Evolutionary conservation across 2,797 vertebrate genomes (phyloP), one percentile per base, ranked within the genome.

Genomic region (Sebastes alutus): DNA sequence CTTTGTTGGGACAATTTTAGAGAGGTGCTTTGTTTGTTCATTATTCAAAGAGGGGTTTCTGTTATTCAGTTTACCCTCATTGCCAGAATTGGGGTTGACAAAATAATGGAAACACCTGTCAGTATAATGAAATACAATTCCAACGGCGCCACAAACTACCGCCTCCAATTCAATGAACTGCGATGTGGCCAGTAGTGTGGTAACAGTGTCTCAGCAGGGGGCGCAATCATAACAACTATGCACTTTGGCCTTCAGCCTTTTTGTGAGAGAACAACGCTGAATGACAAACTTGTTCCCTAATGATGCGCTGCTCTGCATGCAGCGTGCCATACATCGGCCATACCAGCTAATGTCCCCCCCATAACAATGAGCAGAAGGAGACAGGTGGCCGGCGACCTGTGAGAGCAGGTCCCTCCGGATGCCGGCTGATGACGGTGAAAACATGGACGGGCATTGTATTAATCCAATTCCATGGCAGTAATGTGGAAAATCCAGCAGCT

Each of bases 401-500:
- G 86, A 83, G 86, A 90, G 80, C 80, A 77, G 74, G 74, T 86
- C 90, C 77, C 72, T 64, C 71, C 30, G 85, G 90, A 88, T 80
- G 82, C 66, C 46, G 68, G 59, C 77, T 79, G 87, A 85, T 86
- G 92, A 89, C 7, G 78, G 61, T 32, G 49, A 90, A 87, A 87
- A 88, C 87, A 88, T 83, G 84, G 80, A 82, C 18, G 38, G 83
- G 35, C 77, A 59, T 90, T 88, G 85, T 92, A 91, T 92, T 91
- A 92, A 92, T 92, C 90, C 87, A 88, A 87, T 91, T 91, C 87
- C 90, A 81, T 83, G 76, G 89, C 84, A 79, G 90, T 84, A 89
- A 91, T 86, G 90, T 89, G 91, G 91, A 91, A 92, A 92, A 93
- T 92, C 87, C 88, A 90, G 91, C 94, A 95, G 88, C 93, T 94